Base-by-base conservation (phyloP, 2,888 invertebrate genomes). In the Aphodius sticticus region DNA sequence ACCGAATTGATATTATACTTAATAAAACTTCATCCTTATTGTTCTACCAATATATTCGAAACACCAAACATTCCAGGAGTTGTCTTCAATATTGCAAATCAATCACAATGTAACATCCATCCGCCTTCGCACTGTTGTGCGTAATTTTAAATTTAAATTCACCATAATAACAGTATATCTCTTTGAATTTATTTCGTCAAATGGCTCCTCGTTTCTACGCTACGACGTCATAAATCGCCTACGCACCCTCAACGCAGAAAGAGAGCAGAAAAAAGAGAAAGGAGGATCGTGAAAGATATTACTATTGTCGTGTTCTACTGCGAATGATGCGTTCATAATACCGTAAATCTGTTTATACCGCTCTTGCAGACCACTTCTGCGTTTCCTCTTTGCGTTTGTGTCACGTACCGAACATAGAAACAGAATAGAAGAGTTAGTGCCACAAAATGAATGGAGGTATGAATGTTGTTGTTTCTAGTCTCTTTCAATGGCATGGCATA, bases 171-270 rank as follows among this genome's bases (percentile, higher is more conserved):
- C 53, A 53, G 53, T 53, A 53, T 53, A 53, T 53, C 53, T 7
- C 53, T 53, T 53, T 53, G 53, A 53, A 53, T 53, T 53, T 53
- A 53, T 53, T 53, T 53, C 53, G 53, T 53, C 53, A 53, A 53
- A 53, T 53, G 53, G 53, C 1, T 9, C 53, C 53, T 53, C 53
- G 53, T 53, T 53, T 53, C 53, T 2, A 53, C 53, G 53, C 9
- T 53, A 53, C 53, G 53, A 53, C 6, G 53, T 53, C 53, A 53
- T 53, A 53, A 53, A 53, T 53, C 53, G 53, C 53, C 53, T 12
- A 53, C 53, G 53, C 53, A 53, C 53, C 53, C 53, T 53, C 12
- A 53, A 53, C 53, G 26, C 26, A 26, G 26, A 26, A 26, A 53
- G 53, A 12, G 53, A 12, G 53, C 26, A 1, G 26, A 26, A 26